Percentiles rank a stretch among this genome's conserved stretches.
phyloP scores from a whole-genome alignment of 2,797 vertebrate genomes.

The Pagetopsis macropterus region DNA sequence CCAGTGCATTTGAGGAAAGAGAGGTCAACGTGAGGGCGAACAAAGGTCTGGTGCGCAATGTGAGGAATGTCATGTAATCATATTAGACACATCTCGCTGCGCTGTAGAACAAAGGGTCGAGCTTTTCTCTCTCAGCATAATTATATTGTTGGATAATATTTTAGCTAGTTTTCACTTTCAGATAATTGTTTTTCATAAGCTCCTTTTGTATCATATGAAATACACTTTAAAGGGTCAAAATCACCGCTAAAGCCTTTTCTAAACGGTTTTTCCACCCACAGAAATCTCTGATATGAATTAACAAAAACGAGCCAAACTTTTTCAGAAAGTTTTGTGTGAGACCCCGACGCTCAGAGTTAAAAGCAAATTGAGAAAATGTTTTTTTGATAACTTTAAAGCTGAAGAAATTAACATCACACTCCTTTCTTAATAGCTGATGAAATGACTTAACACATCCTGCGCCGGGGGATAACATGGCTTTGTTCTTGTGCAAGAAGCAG shows the following conservation, averaged over 20 bases:
- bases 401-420: background rate
- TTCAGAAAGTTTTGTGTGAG: background rate
- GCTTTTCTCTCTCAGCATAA: constrained; percentile 44
- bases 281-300: background rate
- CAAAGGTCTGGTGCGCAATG: constrained; percentile 59
- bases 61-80: constrained; percentile 78
- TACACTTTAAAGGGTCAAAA: background rate
- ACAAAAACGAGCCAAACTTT: background rate
- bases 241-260: background rate
- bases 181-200: background rate
- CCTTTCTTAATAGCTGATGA: background rate
- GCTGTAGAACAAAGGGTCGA: constrained; percentile 62
- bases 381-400: background rate
- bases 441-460: background rate
- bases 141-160: constrained; percentile 38
- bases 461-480: background rate
- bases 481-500: background rate
- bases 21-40: constrained; percentile 71
- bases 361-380: background rate
- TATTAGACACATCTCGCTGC: constrained; percentile 73
- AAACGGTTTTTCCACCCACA: too few species aligned
- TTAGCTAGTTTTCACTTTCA: constrained; percentile 1
- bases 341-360: background rate
- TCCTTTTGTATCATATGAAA: constrained; percentile 2
- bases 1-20: constrained; percentile 62